These are phyloP conservation scores for Luffia ferchaultella DNA, from an alignment of 2,888 invertebrate genomes.

Conservation along the genomic window DNA sequence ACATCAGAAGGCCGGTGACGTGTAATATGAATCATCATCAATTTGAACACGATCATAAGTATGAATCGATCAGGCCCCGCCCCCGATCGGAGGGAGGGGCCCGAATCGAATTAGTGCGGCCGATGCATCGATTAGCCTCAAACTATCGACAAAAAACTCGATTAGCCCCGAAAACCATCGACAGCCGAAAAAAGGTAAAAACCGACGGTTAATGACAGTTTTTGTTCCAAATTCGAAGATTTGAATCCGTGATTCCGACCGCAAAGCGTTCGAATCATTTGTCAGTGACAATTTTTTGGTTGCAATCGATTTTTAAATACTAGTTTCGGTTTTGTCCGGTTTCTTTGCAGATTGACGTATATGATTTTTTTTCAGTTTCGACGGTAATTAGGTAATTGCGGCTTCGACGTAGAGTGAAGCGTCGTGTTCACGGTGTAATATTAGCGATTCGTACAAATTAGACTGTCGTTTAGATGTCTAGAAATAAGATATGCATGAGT, in stretches of 20 bases:
- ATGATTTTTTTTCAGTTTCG: background rate
- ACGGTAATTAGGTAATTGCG: background rate
- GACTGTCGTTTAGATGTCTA: background rate
- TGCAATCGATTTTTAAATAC: slow-evolving; percentile 67
- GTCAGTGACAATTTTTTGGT: slow-evolving; percentile 66
- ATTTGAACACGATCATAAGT: background rate
- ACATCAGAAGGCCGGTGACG: too few species aligned
- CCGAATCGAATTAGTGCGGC: slow-evolving; percentile 58
- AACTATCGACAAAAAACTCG: slow-evolving; percentile 58
- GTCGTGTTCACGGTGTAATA: background rate
- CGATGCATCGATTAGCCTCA: slow-evolving; percentile 57
- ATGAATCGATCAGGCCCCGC: slow-evolving; percentile 56
- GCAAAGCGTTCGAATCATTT: slow-evolving; percentile 64
- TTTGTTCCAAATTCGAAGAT: slow-evolving; percentile 62
- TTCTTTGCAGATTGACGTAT: background rate
- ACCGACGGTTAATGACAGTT: slow-evolving; percentile 58
- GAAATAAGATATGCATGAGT: background rate
- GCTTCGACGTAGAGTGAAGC: background rate
- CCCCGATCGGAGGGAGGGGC: slow-evolving; percentile 52
- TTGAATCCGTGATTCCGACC: slow-evolving; percentile 65
- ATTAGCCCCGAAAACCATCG: slow-evolving; percentile 61
- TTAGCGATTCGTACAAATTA: background rate
- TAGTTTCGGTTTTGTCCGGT: slow-evolving; percentile 34
- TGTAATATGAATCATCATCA: background rate
- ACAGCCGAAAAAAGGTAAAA: slow-evolving; percentile 57